phyloP scores from a whole-genome alignment of 2,888 invertebrate species.

The Conchocele bisecta region DNA sequence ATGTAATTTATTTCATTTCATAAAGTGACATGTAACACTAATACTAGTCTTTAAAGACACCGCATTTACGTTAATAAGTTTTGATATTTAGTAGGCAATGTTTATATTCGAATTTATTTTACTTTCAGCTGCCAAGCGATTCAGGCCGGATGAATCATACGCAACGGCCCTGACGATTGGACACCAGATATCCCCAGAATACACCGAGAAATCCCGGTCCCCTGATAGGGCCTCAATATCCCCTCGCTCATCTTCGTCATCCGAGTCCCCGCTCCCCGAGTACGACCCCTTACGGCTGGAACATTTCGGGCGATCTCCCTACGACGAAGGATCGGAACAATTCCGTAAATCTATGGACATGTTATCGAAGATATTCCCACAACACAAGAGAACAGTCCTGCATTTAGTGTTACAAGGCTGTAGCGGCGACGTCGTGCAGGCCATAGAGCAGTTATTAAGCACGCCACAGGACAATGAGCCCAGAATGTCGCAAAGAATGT shows the following conservation, averaged over 20 bases:
- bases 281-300: slow-evolving; percentile 1
- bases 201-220: slow-evolving; percentile 18
- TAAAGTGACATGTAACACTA: too few species aligned
- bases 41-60: too few species aligned
- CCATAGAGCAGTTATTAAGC: slow-evolving; percentile 92
- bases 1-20: too few species aligned
- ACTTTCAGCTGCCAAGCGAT: slow-evolving; percentile 42
- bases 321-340: slow-evolving; percentile 9
- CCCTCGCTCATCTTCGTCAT: slow-evolving; percentile 40
- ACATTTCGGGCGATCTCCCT: background rate
- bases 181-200: slow-evolving; percentile 11
- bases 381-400: slow-evolving; percentile 92
- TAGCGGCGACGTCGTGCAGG: slow-evolving; percentile 94
- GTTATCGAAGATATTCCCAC: slow-evolving; percentile 93
- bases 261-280: slow-evolving; percentile 48
- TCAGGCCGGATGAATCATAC: slow-evolving; percentile 31
- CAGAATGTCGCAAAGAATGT: slow-evolving; percentile 6
- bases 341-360: slow-evolving; percentile 88
- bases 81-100: too few species aligned
- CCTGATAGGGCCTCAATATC: slow-evolving; percentile 47
- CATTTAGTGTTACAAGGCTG: slow-evolving; percentile 93
- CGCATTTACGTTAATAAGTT: too few species aligned
- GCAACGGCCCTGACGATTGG: background rate
- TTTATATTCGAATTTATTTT: too few species aligned
- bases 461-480: slow-evolving; percentile 56